Percentiles rank a stretch among this genome's conserved stretches.
phyloP scores from a whole-genome alignment of 2,113 vertebrate species.

The Corvus cornix region DNA sequence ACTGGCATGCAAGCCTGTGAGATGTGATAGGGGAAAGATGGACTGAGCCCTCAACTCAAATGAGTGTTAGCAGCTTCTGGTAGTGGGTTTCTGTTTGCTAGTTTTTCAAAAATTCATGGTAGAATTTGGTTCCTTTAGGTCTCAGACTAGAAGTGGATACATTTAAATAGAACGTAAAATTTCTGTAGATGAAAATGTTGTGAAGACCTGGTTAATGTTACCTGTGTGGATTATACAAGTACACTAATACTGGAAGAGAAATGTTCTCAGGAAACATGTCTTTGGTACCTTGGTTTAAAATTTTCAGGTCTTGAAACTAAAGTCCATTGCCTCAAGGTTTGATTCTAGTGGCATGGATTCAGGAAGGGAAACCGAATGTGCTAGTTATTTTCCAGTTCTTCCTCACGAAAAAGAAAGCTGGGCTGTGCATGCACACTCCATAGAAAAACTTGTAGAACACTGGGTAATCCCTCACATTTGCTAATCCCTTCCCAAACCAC shows the following conservation, averaged over 20 bases:
- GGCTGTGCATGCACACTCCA: rapidly evolving
- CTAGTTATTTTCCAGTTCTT: neutral
- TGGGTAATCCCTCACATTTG: rapidly evolving
- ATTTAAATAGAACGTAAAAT: neutral
- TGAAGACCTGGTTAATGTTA: neutral
- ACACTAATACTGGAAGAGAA: neutral
- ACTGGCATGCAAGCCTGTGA: neutral
- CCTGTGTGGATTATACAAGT: neutral
- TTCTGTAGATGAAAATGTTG: neutral
- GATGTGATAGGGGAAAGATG: neutral
- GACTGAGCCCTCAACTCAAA: neutral
- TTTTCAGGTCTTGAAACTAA: neutral
- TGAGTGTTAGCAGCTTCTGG: neutral
- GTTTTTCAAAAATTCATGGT: neutral
- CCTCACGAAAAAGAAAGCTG: neutral
- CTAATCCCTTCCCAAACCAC: neutral
- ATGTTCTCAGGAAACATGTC: neutral
- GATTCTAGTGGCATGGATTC: neutral
- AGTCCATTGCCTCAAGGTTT: neutral
- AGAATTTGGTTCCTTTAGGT: neutral
- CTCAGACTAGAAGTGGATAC: neutral
- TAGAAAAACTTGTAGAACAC: neutral
- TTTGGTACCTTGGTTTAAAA: neutral
- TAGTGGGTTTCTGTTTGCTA: neutral
- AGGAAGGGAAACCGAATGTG: neutral